These are phyloP conservation scores for Phymorhynchus buccinoides DNA, from an alignment of 1,140 invertebrate genomes.

Conservation along the genomic window DNA sequence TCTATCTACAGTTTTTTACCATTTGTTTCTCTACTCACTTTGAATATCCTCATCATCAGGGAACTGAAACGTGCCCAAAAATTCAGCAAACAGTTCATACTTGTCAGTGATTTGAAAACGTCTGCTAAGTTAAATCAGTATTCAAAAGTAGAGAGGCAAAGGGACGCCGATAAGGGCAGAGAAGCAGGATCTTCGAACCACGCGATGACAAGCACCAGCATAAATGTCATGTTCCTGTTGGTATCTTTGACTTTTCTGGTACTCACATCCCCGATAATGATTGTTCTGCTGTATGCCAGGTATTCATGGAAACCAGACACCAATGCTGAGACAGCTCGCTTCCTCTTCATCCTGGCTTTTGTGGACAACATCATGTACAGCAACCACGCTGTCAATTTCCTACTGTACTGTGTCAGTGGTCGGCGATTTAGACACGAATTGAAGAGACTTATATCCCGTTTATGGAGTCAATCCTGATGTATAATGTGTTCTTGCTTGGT, in stretches of 20 bases:
- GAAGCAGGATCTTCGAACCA: no score
- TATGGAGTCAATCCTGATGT: not conserved
- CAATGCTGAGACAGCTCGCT: not conserved
- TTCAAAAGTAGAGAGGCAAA: no score
- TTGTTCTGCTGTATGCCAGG: slow-evolving; percentile 11
- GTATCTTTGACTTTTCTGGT: slow-evolving; percentile 41
- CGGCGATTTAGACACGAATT: slow-evolving; percentile 45
- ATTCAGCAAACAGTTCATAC: no score
- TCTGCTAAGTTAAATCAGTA: no score
- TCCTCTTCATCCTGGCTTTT: slow-evolving; percentile 17
- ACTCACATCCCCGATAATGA: slow-evolving; percentile 33
- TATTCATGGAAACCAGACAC: slow-evolving; percentile 20
- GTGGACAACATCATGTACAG: slow-evolving; percentile 50
- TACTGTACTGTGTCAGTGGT: slow-evolving; percentile 50
- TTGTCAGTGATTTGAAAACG: no score
- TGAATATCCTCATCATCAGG: no score
- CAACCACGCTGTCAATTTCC: slow-evolving; percentile 53
- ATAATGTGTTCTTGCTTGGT: no score
- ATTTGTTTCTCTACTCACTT: no score
- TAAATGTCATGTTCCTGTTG: slow-evolving; percentile 21
- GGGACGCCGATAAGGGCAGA: no score
- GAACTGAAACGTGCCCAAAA: no score
- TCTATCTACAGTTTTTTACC: no score
- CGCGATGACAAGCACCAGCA: no score
- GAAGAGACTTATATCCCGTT: slow-evolving; percentile 7